Base-by-base conservation (phyloP, 2,113 vertebrate species). In the Xenopus laevis region DNA sequence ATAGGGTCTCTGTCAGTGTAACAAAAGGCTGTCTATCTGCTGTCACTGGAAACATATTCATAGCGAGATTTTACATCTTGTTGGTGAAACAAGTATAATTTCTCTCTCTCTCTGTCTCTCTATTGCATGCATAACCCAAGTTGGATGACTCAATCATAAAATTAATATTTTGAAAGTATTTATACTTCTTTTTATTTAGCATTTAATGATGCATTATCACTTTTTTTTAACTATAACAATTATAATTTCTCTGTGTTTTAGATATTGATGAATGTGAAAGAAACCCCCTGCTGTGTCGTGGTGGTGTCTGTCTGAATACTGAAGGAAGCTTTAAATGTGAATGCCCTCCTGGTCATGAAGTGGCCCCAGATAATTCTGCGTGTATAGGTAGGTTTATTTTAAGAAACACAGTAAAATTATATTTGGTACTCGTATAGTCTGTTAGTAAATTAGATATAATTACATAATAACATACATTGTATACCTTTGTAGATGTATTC, bases 241-340 rank as follows among this genome's bases (percentile, higher is more conserved):
- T 55, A 1, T 55, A n/a, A 18, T 55, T 55, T 4, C 64, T 30
- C 72, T 79, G 50, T 40, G 75, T 74, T 53, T 13, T 89, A 98
- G 97, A 99, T 83, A 93, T 99, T 0, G 92, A 99, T 0, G 97
- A 99, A 82, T 99, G 97, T 70, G 95, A 99, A 86, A 89, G 93
- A 79, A 92, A 99, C 77, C 91, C 91, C 20, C 86, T 93, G 4
- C 80, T 93, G 7, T 93, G 92, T 81, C 82, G 91, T 46, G 90
- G 90, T 0, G 92, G 92, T 0, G 57, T 79, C 50, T 93, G 92
- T 83, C 76, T 87, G 16, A 93, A 93, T 78, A 93, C 90, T 0
- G 91, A 93, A 55, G 92, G 92, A 47, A 93, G 92, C 23, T 93
- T 87, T 71, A 88, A 85, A 5, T 93, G 92, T 0, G 86, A 89